A percentile compares a stretch with the other conserved stretches of the same genome.
phyloP scores from a whole-genome alignment of 2,797 vertebrate genomes.

The Spinibarbus caldwelli region DNA sequence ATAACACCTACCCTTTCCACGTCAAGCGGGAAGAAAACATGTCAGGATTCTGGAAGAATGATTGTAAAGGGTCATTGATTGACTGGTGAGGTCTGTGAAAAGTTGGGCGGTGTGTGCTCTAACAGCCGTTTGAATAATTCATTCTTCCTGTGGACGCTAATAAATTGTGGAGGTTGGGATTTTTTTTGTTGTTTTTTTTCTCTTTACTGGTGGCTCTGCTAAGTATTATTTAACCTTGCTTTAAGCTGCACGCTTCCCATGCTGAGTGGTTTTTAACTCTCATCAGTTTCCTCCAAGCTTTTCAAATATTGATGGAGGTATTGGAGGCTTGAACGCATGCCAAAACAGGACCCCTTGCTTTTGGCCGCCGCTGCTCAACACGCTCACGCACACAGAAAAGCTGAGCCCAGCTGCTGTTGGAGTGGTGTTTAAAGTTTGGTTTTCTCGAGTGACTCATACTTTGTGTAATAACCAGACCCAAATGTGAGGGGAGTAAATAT shows the following conservation, averaged over 20 bases:
- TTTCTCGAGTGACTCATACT: slow-evolving; percentile 71
- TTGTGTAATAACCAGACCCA: slow-evolving; percentile 68
- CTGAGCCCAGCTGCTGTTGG: slow-evolving; percentile 61
- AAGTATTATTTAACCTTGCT: slow-evolving; percentile 86
- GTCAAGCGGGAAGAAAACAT: slow-evolving; percentile 3
- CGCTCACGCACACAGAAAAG: slow-evolving; percentile 24
- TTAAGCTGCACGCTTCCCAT: slow-evolving; percentile 80
- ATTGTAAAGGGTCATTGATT: slow-evolving; percentile 72
- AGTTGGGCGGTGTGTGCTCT: slow-evolving; percentile 58
- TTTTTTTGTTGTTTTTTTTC: slow-evolving; percentile 13
- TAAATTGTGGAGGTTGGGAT: slow-evolving; percentile 75
- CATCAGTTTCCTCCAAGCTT: slow-evolving; percentile 74
- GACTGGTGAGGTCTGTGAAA: slow-evolving; percentile 70
- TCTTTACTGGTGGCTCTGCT: slow-evolving; percentile 81
- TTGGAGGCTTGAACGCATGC: slow-evolving; percentile 79
- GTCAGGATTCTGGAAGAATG: slow-evolving; percentile 47
- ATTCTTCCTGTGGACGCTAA: slow-evolving; percentile 75
- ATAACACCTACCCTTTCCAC: slow-evolving; percentile 60
- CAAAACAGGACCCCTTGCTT: slow-evolving; percentile 74
- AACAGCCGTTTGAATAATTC: slow-evolving; percentile 77
- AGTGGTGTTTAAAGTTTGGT: slow-evolving; percentile 70
- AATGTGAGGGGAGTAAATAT: slow-evolving; percentile 66
- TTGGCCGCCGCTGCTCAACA: slow-evolving; percentile 63
- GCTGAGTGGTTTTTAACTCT: slow-evolving; percentile 84
- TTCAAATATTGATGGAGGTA: slow-evolving; percentile 84